phyloP scores from a whole-genome alignment of 2,113 vertebrate genomes.

The human region DNA sequence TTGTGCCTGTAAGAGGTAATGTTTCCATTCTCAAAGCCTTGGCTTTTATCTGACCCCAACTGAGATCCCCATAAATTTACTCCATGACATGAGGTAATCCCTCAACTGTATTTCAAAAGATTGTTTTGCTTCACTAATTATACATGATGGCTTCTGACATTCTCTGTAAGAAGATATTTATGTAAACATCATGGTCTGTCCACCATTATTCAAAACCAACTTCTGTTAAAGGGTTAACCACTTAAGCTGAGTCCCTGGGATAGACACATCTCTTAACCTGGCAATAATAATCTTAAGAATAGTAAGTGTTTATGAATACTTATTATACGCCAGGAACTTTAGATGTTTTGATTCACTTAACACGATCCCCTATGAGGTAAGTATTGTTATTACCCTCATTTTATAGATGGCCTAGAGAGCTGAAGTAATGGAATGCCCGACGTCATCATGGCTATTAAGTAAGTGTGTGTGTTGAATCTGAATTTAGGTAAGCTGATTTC shows the following conservation, averaged over 20 bases:
- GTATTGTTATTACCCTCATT: not conserved
- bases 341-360: not conserved
- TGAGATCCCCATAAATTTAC: slow-evolving; percentile 61
- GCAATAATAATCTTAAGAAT: not conserved
- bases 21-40: slow-evolving; percentile 59
- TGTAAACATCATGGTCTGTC: not conserved
- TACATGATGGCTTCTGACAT: not conserved
- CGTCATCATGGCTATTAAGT: not conserved
- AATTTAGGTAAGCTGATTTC: not conserved
- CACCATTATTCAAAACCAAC: slow-evolving; percentile 20
- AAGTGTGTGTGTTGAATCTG: not conserved
- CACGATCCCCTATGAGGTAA: not conserved
- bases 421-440: not conserved
- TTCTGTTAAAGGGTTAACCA: slow-evolving; percentile 19
- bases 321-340: not conserved
- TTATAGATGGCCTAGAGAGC: not conserved
- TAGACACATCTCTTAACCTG: not conserved
- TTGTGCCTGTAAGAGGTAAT: slow-evolving; percentile 51
- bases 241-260: not conserved
- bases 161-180: slow-evolving; percentile 11
- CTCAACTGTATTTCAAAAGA: slow-evolving; percentile 42
- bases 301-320: not conserved
- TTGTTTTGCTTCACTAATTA: slow-evolving; percentile 51
- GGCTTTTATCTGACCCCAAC: slow-evolving; percentile 49
- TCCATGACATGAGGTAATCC: slow-evolving; percentile 31